Conservation (phyloP, 2,888 invertebrate genomes). For the Anoncus sp. region DNA sequence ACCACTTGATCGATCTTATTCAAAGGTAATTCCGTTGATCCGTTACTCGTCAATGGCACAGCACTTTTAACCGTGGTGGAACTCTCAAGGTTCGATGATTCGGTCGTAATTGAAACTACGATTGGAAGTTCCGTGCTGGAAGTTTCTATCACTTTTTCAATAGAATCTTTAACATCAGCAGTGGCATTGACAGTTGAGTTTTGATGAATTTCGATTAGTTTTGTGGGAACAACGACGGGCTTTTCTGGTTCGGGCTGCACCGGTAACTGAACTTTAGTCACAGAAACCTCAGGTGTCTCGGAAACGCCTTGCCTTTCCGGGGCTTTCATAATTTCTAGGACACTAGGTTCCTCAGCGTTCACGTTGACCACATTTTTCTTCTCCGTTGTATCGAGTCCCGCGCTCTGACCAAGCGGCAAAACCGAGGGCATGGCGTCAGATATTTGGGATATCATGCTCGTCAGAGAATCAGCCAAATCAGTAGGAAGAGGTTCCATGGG, state of each 20-base stretch:
- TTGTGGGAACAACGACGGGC: not conserved
- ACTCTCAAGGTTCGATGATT: slow-evolving; percentile 28
- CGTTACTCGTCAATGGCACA: slow-evolving; percentile 48
- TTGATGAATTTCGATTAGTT: slow-evolving; percentile 11
- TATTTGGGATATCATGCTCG: slow-evolving; percentile 77
- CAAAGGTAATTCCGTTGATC: slow-evolving; percentile 58
- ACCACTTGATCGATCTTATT: slow-evolving; percentile 20
- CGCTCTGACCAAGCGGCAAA: slow-evolving; percentile 59
- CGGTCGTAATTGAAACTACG: slow-evolving; percentile 13
- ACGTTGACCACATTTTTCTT: slow-evolving; percentile 46
- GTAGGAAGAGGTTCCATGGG: slow-evolving; percentile 69
- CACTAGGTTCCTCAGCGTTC: slow-evolving; percentile 41
- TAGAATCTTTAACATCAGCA: not conserved
- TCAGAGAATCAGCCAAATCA: slow-evolving; percentile 75
- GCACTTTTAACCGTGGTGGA: slow-evolving; percentile 21
- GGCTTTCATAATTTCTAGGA: slow-evolving; percentile 18
- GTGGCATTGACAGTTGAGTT: not conserved
- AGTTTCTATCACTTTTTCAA: slow-evolving; percentile 21
- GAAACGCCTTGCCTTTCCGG: not conserved
- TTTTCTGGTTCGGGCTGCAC: slow-evolving; percentile 9
- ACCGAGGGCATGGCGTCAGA: slow-evolving; percentile 72
- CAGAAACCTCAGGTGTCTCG: slow-evolving; percentile 20
- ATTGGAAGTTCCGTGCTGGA: slow-evolving; percentile 22
- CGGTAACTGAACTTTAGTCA: slow-evolving; percentile 13
- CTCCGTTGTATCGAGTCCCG: slow-evolving; percentile 51